Percentiles rank a stretch among this genome's conserved stretches.
These are phyloP conservation scores for Pseudolycoriella hygida DNA, from an alignment of 2,888 invertebrate species.

Conservation along the genomic window DNA sequence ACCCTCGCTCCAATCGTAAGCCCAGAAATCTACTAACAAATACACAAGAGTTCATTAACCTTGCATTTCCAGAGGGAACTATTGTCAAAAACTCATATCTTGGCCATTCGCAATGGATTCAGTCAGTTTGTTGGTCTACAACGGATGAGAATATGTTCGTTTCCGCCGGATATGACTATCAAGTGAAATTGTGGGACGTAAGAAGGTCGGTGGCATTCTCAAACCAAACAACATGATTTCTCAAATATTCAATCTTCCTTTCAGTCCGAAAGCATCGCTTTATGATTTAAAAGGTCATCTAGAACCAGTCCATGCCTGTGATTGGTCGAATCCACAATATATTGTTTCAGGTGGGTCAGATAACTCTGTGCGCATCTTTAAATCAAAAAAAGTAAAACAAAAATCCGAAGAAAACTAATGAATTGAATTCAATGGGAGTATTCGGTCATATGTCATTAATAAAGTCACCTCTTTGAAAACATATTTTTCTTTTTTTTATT, in stretches of 20 bases:
- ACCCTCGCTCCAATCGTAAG: constrained; percentile 69
- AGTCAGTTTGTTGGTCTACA: constrained; percentile 76
- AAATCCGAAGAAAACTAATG: too few species aligned
- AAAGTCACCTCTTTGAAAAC: too few species aligned
- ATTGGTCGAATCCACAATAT: constrained; percentile 77
- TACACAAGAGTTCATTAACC: too few species aligned
- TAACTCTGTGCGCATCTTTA: constrained; percentile 79
- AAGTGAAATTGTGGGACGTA: constrained; percentile 85
- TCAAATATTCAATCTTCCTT: constrained; percentile 14
- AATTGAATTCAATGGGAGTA: too few species aligned
- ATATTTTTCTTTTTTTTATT: too few species aligned
- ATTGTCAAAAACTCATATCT: constrained; percentile 77
- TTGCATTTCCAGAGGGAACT: constrained; percentile 60
- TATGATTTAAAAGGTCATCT: constrained; percentile 88
- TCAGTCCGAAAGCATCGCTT: constrained; percentile 73
- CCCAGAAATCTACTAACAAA: constrained; percentile 3
- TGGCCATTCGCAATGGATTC: constrained; percentile 79
- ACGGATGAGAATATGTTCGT: constrained; percentile 69
- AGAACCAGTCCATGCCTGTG: constrained; percentile 81
- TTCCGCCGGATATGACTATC: constrained; percentile 81
- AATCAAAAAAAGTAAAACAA: constrained; percentile 33
- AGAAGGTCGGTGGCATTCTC: background rate
- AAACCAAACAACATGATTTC: too few species aligned
- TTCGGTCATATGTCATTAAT: too few species aligned
- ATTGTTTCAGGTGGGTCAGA: constrained; percentile 88